Percentiles rank a stretch among this genome's conserved stretches.
These are phyloP conservation scores for Cotesia typhae DNA, from an alignment of 1,140 invertebrate species.

Conservation along the genomic window DNA sequence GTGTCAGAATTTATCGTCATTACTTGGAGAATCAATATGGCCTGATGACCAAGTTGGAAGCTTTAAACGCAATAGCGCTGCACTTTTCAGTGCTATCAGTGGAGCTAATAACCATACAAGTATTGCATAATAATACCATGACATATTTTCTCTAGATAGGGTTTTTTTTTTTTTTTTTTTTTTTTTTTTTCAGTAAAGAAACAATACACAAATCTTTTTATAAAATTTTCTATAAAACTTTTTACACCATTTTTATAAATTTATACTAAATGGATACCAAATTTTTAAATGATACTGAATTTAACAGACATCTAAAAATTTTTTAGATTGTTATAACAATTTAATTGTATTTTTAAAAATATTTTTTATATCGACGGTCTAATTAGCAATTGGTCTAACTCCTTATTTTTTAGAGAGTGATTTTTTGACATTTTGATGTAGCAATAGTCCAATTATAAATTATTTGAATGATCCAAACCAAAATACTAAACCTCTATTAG, in stretches of 20 bases:
- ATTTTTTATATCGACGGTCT: no score
- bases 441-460: no score
- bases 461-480: no score
- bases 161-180: not conserved
- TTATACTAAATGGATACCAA: slow-evolving; percentile 2
- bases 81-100: slow-evolving; percentile 75
- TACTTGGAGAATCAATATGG: slow-evolving; percentile 76
- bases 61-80: slow-evolving; percentile 73
- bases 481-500: no score
- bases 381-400: no score
- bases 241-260: slow-evolving; percentile 1
- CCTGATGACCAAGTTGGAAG: slow-evolving; percentile 72
- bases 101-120: slow-evolving; percentile 74
- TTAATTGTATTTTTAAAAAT: no score
- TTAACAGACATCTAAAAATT: no score
- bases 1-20: slow-evolving; percentile 76
- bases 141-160: not conserved
- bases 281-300: not conserved
- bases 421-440: no score
- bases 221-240: slow-evolving; percentile 1
- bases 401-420: no score
- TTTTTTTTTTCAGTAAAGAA: not conserved
- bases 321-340: no score
- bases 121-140: slow-evolving; percentile 65
- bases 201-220: not conserved